Evolutionary conservation across 1,140 invertebrate species (phyloP).

Genomic region (Periplaneta americana): DNA sequence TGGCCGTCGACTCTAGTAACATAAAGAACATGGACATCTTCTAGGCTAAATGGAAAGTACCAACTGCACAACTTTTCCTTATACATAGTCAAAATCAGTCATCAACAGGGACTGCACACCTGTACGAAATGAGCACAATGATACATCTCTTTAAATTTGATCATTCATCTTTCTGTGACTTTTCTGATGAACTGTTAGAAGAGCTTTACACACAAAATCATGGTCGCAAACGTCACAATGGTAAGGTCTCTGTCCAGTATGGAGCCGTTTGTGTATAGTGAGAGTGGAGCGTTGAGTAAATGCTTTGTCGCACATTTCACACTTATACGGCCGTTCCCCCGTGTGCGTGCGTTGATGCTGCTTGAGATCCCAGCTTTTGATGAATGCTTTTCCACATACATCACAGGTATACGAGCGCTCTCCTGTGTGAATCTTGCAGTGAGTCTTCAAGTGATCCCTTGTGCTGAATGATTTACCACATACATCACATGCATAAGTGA

Average conservation of each 20-base stretch:
- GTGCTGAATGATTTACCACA: constrained; percentile 42
- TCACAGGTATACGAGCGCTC: constrained; percentile 63
- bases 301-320: constrained; percentile 57
- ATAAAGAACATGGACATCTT: too few species aligned
- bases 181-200: constrained; percentile 27
- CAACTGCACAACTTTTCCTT: too few species aligned
- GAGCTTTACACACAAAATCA: constrained; percentile 38
- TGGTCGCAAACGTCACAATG: constrained; percentile 61
- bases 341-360: constrained; percentile 41
- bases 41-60: too few species aligned
- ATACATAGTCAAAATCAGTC: too few species aligned
- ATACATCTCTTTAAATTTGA: too few species aligned
- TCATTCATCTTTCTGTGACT: background rate
- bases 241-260: constrained; percentile 73
- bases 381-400: constrained; percentile 50
- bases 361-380: constrained; percentile 17
- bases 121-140: too few species aligned
- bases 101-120: too few species aligned
- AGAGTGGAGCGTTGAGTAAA: constrained; percentile 45
- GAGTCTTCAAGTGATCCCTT: constrained; percentile 64
- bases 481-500: constrained; percentile 29
- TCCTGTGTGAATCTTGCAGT: constrained; percentile 63
- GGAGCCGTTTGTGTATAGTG: constrained; percentile 42
- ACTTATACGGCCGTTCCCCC: constrained; percentile 62
- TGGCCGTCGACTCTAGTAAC: too few species aligned